Evolutionary conservation across 2,797 vertebrate species (phyloP), one percentile per base, ranked within the genome.

Genomic region (Zenarchopterus dispar): DNA sequence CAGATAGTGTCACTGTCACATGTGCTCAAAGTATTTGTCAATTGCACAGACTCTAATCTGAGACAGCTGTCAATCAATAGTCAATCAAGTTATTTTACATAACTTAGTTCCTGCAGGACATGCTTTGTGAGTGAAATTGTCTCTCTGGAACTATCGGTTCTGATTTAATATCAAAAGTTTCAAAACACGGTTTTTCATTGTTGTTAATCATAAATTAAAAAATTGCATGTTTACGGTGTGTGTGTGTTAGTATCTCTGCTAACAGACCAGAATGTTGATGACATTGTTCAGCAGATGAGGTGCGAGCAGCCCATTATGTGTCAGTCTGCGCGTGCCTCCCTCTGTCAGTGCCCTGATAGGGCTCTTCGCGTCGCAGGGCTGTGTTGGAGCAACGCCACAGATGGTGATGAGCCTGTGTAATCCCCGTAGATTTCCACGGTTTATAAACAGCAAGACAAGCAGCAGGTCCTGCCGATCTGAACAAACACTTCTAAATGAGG

Each of bases 381-480:
- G 87, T 88, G 89, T 78, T 81, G 81, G 90, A 89, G 81, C 84
- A 71, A 86, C 87, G 86, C 86, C 89, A 83, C 92, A 93, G 92
- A 93, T 92, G 91, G 91, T 88, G 89, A 91, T 84, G 89, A 92
- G 89, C 78, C 74, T 70, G 78, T 80, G 72, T 87, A 87, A 86
- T 91, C 92, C 89, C 91, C 58, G 75, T 81, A 91, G 92, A 91
- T 86, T 84, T 87, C 79, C 78, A 77, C 41, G 72, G 80, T 92
- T 92, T 91, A 89, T 89, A 90, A 93, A 91, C 90, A 90, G 89
- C 85, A 85, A 87, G 90, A 88, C 82, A 90, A 88, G 85, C 85
- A 85, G 88, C 87, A 84, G 84, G 84, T 88, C 86, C 73, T 80
- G 71, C 79, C 81, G 75, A 91, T 92, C 83, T 84, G 85, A 88